Conservation (phyloP, 2,888 invertebrate species). For the Tortrix viridana region DNA sequence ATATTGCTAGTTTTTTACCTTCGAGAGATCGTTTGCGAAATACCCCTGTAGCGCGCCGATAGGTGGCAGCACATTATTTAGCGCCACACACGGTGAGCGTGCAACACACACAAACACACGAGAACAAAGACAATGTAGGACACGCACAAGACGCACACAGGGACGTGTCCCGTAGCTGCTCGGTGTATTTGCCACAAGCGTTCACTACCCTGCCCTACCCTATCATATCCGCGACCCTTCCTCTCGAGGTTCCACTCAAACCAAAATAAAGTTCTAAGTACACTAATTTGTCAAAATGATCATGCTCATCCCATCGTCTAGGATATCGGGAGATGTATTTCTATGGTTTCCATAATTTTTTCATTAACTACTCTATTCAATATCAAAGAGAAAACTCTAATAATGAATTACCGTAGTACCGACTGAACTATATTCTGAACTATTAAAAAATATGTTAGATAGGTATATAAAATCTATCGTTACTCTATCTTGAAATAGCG, state of each 20-base stretch:
- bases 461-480: constrained; percentile 35
- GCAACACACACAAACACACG: constrained; percentile 85
- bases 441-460: constrained; percentile 36
- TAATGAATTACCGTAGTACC: constrained; percentile 30
- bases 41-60: constrained; percentile 89
- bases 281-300: constrained; percentile 60
- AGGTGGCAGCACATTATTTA: constrained; percentile 78
- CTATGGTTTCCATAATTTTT: constrained; percentile 56
- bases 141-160: constrained; percentile 83
- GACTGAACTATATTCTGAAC: constrained; percentile 30
- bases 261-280: constrained; percentile 58
- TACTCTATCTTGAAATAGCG: constrained; percentile 48
- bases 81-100: constrained; percentile 85
- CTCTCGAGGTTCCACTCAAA: constrained; percentile 45
- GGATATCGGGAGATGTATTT: constrained; percentile 64
- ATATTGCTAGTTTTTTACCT: constrained; percentile 89
- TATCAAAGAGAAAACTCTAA: constrained; percentile 64
- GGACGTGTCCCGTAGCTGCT: constrained; percentile 74
- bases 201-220: constrained; percentile 37
- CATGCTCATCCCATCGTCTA: constrained; percentile 78
- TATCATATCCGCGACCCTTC: constrained; percentile 41
- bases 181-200: constrained; percentile 83
- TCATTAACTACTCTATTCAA: constrained; percentile 64
- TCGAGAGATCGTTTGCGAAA: constrained; percentile 98
- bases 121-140: constrained; percentile 84